phyloP scores from a whole-genome alignment of 1,140 invertebrate species.

The Drosophila pectinifera region DNA sequence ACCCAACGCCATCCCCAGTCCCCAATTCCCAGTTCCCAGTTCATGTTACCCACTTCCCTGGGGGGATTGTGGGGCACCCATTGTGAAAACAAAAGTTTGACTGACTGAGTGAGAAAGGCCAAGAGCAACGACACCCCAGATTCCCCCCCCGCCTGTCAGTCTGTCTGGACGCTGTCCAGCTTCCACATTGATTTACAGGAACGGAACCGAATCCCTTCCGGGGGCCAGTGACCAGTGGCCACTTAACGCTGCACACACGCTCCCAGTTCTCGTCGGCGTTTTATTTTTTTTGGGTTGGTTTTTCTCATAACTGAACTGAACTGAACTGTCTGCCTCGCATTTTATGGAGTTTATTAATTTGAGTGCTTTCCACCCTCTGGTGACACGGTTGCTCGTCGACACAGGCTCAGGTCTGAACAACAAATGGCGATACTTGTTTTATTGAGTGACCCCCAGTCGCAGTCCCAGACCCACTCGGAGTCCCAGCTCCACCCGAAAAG shows the following conservation, averaged over 20 bases:
- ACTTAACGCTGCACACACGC: constrained; percentile 65
- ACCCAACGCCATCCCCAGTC: neutral
- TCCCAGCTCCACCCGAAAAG: neutral
- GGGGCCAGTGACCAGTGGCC: constrained; percentile 36
- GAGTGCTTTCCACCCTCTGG: constrained; percentile 75
- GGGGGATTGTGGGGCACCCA: neutral
- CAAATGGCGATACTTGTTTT: constrained; percentile 75
- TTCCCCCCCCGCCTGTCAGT: constrained; percentile 13
- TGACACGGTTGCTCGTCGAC: constrained; percentile 57
- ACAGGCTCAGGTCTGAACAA: constrained; percentile 24
- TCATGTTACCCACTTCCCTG: constrained; percentile 7
- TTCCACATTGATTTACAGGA: constrained; percentile 71
- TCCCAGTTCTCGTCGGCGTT: constrained; percentile 8
- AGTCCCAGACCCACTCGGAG: neutral
- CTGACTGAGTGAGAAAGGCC: constrained; percentile 76
- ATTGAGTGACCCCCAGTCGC: constrained; percentile 56
- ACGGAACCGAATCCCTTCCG: constrained; percentile 11
- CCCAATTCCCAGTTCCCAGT: neutral
- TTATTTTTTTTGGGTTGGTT: constrained; percentile 15
- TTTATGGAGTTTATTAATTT: constrained; percentile 84
- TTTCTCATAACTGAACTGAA: constrained; percentile 73
- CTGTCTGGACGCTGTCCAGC: constrained; percentile 38
- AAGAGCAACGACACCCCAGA: constrained; percentile 60
- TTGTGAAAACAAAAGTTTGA: constrained; percentile 77
- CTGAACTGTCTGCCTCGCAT: constrained; percentile 73